Conservation (phyloP, 2,113 vertebrate genomes). For the Mobula hypostoma region DNA sequence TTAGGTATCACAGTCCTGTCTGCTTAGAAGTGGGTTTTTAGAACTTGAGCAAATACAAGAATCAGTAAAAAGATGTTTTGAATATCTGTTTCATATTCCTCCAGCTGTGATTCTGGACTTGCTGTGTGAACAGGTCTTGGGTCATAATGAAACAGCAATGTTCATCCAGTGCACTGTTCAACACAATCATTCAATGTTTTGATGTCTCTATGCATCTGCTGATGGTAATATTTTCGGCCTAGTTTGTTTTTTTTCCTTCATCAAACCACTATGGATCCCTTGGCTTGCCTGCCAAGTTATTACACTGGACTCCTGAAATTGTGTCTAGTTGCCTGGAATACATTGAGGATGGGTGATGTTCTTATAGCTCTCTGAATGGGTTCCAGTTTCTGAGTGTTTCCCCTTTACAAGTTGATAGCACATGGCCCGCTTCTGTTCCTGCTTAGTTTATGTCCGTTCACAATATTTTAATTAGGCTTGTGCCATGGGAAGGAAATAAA, state of each 20-base stretch:
- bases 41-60: not conserved
- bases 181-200: not conserved
- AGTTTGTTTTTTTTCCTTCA: not conserved
- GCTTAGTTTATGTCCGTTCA: constrained; percentile 3
- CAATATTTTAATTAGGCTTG: constrained; percentile 30
- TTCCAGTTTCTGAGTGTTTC: constrained; percentile 39
- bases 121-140: not conserved
- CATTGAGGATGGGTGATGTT: not conserved
- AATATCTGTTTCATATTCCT: not conserved
- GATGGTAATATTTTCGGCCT: not conserved
- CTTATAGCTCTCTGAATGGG: not conserved
- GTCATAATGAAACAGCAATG: not conserved
- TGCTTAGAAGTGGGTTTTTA: not conserved
- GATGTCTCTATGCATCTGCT: not conserved
- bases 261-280: constrained; percentile 34
- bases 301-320: constrained; percentile 25
- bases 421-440: constrained; percentile 8
- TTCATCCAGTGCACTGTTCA: not conserved
- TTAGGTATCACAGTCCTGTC: not conserved
- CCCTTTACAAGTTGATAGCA: constrained; percentile 35
- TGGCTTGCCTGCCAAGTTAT: constrained; percentile 21
- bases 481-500: not conserved
- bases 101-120: not conserved
- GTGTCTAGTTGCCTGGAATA: constrained; percentile 8
- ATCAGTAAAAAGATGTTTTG: not conserved